phyloP scores from a whole-genome alignment of 2,888 invertebrate species.

The Magallana nippona region DNA sequence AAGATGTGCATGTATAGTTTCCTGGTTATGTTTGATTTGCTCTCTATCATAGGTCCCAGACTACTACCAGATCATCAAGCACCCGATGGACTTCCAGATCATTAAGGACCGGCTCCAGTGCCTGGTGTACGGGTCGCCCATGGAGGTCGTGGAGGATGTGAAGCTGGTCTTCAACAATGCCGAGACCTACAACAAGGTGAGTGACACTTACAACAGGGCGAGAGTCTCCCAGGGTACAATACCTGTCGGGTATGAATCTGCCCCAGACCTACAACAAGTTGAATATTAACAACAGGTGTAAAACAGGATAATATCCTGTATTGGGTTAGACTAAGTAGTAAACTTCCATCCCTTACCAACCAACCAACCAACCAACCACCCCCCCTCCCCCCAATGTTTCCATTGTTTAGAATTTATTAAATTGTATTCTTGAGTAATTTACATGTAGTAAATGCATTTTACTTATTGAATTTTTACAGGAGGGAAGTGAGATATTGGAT shows the following conservation, averaged over 20 bases:
- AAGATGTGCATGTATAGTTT: background rate
- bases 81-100: conserved; percentile 96
- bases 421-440: too few relatives aligned
- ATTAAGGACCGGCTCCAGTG: conserved; percentile 87
- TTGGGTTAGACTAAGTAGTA: too few relatives aligned
- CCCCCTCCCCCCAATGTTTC: too few relatives aligned
- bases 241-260: too few relatives aligned
- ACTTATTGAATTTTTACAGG: conserved; percentile 57
- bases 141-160: conserved; percentile 76
- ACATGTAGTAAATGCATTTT: too few relatives aligned
- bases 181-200: conserved; percentile 77
- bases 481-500: conserved; percentile 70
- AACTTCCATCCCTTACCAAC: too few relatives aligned
- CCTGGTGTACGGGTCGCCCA: conserved; percentile 71
- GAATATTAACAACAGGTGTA: too few relatives aligned
- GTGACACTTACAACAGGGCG: background rate
- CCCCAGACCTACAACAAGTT: too few relatives aligned
- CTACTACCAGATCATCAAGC: conserved; percentile 96
- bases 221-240: too few relatives aligned
- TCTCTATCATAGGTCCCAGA: conserved; percentile 90
- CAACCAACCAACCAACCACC: too few relatives aligned
- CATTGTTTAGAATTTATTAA: too few relatives aligned
- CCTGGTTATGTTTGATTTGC: background rate
- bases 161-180: conserved; percentile 76
- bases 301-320: too few relatives aligned